Percentiles rank a stretch among this genome's conserved stretches.
phyloP scores from a whole-genome alignment of 2,888 invertebrate genomes.

The Tetragnatha montana region DNA sequence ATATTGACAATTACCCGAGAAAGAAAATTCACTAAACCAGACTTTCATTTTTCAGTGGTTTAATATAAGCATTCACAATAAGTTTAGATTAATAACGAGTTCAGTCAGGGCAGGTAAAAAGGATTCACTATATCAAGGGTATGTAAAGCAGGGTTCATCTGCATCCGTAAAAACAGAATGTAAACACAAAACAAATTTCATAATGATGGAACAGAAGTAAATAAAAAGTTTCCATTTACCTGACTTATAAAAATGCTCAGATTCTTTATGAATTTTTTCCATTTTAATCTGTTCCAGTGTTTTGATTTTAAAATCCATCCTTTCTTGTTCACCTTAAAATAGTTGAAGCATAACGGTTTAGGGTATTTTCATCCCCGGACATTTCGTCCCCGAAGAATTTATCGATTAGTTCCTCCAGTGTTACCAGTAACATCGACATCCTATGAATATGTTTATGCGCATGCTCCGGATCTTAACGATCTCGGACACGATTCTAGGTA shows the following conservation, averaged over 20 bases:
- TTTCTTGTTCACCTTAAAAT: slow-evolving; percentile 74
- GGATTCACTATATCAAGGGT: background rate
- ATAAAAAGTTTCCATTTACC: slow-evolving; percentile 10
- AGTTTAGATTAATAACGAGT: background rate
- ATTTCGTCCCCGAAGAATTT: no score
- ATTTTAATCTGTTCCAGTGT: slow-evolving; percentile 83
- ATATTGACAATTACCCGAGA: no score
- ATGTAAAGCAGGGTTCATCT: background rate
- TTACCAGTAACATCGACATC: no score
- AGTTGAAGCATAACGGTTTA: no score
- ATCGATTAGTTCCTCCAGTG: no score
- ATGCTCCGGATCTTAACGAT: no score
- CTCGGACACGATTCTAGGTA: no score
- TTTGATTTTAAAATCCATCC: slow-evolving; percentile 78
- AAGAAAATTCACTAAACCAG: no score
- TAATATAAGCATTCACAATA: no score
- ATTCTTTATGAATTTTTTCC: slow-evolving; percentile 84
- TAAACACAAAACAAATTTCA: background rate
- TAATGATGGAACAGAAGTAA: background rate
- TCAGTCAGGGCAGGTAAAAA: background rate
- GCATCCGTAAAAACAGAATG: background rate
- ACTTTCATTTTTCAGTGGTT: no score
- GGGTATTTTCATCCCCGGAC: no score
- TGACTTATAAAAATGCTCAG: slow-evolving; percentile 81
- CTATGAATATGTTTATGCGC: no score